Percentiles rank a stretch among this genome's conserved stretches.
Conservation (phyloP, 2,888 invertebrate genomes). For the Drosophila barbarae region DNA sequence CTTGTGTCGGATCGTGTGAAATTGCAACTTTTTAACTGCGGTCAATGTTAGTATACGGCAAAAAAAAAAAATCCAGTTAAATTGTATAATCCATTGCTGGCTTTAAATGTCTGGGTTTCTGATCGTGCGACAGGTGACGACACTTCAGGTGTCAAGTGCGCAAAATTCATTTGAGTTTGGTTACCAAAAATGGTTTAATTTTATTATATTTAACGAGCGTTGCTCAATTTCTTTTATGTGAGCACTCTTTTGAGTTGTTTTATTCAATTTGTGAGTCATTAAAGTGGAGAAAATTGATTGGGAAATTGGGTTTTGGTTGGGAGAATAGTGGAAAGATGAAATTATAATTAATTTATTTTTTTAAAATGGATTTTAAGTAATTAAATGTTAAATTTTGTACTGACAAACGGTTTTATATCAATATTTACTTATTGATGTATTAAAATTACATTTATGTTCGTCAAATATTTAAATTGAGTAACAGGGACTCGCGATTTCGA, state of each 20-base stretch:
- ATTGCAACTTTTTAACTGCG: slow-evolving; percentile 44
- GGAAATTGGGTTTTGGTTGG: not conserved
- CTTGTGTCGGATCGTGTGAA: slow-evolving; percentile 41
- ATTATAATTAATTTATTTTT: not conserved
- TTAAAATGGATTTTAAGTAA: not conserved
- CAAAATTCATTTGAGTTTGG: slow-evolving; percentile 22
- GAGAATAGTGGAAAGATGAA: not conserved
- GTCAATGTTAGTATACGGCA: slow-evolving; percentile 47
- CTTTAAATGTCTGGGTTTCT: slow-evolving; percentile 18
- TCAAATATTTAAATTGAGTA: not conserved
- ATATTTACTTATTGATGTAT: not conserved
- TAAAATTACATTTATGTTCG: not conserved
- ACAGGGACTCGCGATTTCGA: not conserved
- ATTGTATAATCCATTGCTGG: slow-evolving; percentile 47
- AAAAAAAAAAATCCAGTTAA: slow-evolving; percentile 21
- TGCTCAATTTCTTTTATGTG: slow-evolving; percentile 34
- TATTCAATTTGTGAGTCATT: slow-evolving; percentile 3
- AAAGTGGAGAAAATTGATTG: not conserved
- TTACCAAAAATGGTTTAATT: slow-evolving; percentile 37
- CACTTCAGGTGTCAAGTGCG: slow-evolving; percentile 64
- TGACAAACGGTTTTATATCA: not conserved
- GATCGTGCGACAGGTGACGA: slow-evolving; percentile 27
- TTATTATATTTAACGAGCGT: slow-evolving; percentile 21
- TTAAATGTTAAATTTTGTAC: not conserved
- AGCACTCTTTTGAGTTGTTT: not conserved